Conservation (phyloP, 2,113 vertebrate genomes). For the Athene noctua region DNA sequence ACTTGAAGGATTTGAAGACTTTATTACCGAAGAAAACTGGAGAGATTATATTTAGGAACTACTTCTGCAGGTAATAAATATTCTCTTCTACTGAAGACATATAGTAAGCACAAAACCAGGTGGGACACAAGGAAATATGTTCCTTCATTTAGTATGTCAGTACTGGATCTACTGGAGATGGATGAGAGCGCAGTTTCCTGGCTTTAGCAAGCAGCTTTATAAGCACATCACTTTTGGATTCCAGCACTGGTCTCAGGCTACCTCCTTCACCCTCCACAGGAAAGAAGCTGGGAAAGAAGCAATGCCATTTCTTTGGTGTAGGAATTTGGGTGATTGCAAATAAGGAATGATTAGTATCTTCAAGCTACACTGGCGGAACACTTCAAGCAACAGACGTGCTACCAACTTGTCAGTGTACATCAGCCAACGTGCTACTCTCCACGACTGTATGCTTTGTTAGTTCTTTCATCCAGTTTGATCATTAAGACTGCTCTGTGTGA, state of each 20-base stretch:
- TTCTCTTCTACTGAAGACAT: background rate
- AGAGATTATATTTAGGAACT: background rate
- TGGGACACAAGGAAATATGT: background rate
- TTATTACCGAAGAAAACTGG: background rate
- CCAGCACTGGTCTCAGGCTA: background rate
- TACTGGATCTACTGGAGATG: background rate
- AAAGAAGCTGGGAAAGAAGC: background rate
- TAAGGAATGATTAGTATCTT: background rate
- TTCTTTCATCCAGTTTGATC: background rate
- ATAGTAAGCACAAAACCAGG: background rate
- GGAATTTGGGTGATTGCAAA: background rate
- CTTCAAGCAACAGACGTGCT: background rate
- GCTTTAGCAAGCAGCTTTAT: background rate
- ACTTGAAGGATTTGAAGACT: background rate
- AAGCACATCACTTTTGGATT: background rate
- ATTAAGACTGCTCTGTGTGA: background rate
- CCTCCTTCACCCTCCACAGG: background rate
- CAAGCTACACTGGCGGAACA: background rate
- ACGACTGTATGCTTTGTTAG: accelerated
- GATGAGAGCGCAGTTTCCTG: background rate
- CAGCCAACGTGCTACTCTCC: background rate
- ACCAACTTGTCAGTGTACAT: background rate
- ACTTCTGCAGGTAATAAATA: background rate
- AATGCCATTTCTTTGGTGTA: background rate
- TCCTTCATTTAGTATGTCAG: background rate